Evolutionary conservation across 2,113 vertebrate species (phyloP).

Genomic region (Hippocampus zosterae): DNA sequence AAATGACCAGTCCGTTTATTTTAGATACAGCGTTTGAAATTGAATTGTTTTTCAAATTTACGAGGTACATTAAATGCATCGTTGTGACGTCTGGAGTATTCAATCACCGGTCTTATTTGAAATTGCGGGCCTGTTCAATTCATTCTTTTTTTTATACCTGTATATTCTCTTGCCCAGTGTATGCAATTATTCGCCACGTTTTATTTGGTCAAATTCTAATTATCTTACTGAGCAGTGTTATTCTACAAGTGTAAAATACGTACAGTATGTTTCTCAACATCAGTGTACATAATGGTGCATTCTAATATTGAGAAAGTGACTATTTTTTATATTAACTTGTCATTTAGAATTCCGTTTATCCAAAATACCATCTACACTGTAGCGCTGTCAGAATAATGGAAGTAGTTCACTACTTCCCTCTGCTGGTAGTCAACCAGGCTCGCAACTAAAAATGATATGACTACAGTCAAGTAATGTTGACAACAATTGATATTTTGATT

Average conservation of each 20-base stretch:
- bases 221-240: not conserved
- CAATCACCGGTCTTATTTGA: conserved; percentile 47
- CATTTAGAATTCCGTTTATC: not conserved
- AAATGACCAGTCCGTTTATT: rapidly evolving
- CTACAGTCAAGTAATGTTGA: no score
- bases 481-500: no score
- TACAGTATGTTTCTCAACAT: no score
- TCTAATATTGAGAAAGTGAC: not conserved
- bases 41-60: not conserved
- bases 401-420: conserved; percentile 46
- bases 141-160: not conserved
- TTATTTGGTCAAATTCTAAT: not conserved
- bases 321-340: not conserved
- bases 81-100: conserved; percentile 14
- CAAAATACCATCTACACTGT: not conserved
- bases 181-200: not conserved
- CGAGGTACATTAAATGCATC: conserved; percentile 16
- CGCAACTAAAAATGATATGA: no score
- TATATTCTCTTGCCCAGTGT: not conserved
- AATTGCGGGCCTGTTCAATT: conserved; percentile 33
- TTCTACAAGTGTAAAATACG: not conserved
- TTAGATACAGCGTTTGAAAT: not conserved
- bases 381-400: not conserved
- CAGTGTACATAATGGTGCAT: no score
- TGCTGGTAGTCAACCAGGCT: conserved; percentile 29